Conservation (phyloP, 2,888 invertebrate genomes). For the Drosophila cracens region DNA sequence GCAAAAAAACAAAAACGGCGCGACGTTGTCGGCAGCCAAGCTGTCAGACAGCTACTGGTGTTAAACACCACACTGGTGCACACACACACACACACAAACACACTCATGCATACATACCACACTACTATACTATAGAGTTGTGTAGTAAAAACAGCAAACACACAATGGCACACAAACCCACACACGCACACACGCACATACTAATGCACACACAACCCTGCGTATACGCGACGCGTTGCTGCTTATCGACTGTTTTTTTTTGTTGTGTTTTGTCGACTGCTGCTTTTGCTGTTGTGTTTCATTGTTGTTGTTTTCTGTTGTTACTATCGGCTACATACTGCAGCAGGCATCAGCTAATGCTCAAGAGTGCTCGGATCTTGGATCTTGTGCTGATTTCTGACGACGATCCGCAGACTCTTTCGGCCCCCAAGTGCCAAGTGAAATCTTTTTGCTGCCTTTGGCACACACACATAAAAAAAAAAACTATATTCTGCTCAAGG, state of each 20-base stretch:
- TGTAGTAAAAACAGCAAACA: constrained; percentile 68
- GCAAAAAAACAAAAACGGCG: constrained; percentile 40
- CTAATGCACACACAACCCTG: constrained; percentile 51
- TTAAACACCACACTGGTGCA: constrained; percentile 45
- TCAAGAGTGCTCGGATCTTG: constrained; percentile 46
- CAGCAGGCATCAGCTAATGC: constrained; percentile 62
- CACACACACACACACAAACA: no score
- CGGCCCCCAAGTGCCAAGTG: constrained; percentile 39
- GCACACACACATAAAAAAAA: constrained; percentile 15
- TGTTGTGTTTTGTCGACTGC: constrained; percentile 3
- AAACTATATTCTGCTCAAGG: constrained; percentile 35
- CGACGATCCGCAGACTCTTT: constrained; percentile 33
- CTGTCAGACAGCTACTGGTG: constrained; percentile 81
- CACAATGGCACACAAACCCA: constrained; percentile 37
- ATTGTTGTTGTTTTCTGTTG: constrained; percentile 19
- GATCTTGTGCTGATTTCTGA: constrained; percentile 31
- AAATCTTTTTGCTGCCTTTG: constrained; percentile 28
- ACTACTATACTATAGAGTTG: constrained; percentile 44
- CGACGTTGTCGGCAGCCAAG: constrained; percentile 72
- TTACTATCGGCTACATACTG: constrained; percentile 43
- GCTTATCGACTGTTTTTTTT: constrained; percentile 48
- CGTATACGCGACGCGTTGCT: constrained; percentile 71
- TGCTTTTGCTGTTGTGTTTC: constrained; percentile 8
- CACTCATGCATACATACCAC: constrained; percentile 8
- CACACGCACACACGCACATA: constrained; percentile 19